Evolutionary conservation across 2,888 invertebrate genomes (phyloP), one percentile per base, ranked within the genome.

Genomic region (Candidula unifasciata): DNA sequence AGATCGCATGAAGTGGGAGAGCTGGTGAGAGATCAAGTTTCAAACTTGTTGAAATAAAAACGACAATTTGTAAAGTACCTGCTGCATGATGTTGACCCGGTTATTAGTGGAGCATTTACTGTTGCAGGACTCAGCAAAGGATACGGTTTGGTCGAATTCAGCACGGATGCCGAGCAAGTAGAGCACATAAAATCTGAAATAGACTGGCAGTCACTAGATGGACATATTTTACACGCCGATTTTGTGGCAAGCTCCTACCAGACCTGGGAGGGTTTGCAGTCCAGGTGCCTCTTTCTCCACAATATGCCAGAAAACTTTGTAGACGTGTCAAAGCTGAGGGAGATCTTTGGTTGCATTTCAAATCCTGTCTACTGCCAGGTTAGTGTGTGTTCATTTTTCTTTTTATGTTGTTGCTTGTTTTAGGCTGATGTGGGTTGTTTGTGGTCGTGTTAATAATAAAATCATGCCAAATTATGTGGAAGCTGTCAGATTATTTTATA

Each of bases 331-430:
- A 94, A 94, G 87, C 94, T 95, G 86, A 90, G 95, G 68, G 93
- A 94, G 84, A 92, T 94, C n/a, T 95, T 95, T 90, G 94, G 94
- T 85, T 90, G 91, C 64, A 91, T 94, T 35, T 93, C 94, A 66
- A 94, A 94, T 86, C 95, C 95, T 64, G 94, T 94, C 5, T 95
- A 95, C 88, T 95, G 95, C 88, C 95, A 95, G 93, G 95, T 95
- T 89, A 88, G 87, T 30, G n/a, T 21, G n/a, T 44, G 37, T 71
- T 24, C 24, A 2, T 37, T 37, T 10, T 37, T 37, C 37, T 71
- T 37, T 2, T 18, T 13, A 10, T 54, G 54, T 54, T 10, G 54
- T 54, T 54, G 18, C 10, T 54, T 54, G 54, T 54, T 54, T 18
- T 54, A 13, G 10, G 10, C 54, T 54, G 13, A 54, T 54, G 54